Percentiles rank a stretch among this genome's conserved stretches.
phyloP scores from a whole-genome alignment of 2,888 invertebrate species.

The Lepidonotus clava region DNA sequence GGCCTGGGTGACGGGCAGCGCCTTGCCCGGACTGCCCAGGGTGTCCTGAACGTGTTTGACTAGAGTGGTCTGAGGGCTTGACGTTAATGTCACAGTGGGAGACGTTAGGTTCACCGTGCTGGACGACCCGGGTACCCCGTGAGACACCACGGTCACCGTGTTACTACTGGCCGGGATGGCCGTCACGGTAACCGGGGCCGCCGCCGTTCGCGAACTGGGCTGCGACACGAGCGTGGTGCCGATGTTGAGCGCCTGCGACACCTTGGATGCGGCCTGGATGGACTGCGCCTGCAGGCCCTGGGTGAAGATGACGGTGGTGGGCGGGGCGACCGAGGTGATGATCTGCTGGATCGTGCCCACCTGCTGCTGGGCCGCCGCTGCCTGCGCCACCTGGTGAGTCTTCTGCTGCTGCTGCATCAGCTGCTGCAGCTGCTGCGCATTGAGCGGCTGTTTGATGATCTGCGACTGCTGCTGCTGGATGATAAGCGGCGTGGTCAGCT shows the following conservation, averaged over 20 bases:
- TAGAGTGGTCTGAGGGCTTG: not conserved
- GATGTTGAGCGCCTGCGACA: constrained; percentile 64
- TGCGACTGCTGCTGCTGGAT: constrained; percentile 83
- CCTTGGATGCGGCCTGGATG: constrained; percentile 68
- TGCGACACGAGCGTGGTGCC: constrained; percentile 63
- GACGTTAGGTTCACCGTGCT: not conserved
- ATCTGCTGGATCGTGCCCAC: constrained; percentile 71
- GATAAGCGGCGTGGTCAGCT: constrained; percentile 82
- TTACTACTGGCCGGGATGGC: constrained; percentile 14
- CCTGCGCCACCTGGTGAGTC: constrained; percentile 72
- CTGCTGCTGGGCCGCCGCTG: constrained; percentile 54
- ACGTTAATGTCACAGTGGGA: constrained; percentile 50
- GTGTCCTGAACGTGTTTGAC: constrained; percentile 58
- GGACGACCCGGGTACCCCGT: not conserved
- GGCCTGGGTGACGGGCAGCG: constrained; percentile 41
- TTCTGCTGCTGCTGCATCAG: constrained; percentile 85
- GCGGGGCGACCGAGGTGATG: constrained; percentile 64
- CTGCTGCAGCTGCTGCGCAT: constrained; percentile 88
- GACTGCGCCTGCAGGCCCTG: constrained; percentile 68
- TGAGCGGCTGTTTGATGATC: constrained; percentile 66
- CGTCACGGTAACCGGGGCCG: constrained; percentile 51
- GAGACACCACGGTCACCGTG: constrained; percentile 17
- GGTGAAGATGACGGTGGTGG: constrained; percentile 58
- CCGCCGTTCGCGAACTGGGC: not conserved
- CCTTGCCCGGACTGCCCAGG: constrained; percentile 56